Evolutionary conservation across 2,888 invertebrate genomes (phyloP).

Genomic region (Eurytoma adleriae): DNA sequence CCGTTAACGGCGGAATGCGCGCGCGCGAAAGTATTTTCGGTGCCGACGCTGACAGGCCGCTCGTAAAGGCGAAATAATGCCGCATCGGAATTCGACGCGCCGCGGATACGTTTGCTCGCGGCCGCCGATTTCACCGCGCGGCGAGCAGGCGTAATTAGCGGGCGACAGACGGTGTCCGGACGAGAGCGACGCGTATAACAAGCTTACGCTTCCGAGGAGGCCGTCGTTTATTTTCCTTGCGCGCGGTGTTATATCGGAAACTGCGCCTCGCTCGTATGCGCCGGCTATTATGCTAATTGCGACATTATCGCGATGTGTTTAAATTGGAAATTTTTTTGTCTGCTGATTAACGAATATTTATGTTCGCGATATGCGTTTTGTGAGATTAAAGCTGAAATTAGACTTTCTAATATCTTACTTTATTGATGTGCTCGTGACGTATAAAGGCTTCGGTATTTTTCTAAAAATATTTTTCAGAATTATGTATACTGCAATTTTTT

Average conservation of each 20-base stretch:
- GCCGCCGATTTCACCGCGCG: conserved; percentile 23
- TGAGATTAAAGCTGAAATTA: background rate
- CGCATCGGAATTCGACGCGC: conserved; percentile 38
- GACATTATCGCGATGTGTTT: too few species aligned
- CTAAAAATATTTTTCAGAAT: too few species aligned
- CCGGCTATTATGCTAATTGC: too few species aligned
- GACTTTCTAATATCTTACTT: background rate
- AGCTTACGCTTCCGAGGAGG: background rate
- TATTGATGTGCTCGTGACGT: background rate
- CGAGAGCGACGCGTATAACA: too few species aligned
- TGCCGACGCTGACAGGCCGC: conserved; percentile 42
- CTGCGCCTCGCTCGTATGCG: too few species aligned
- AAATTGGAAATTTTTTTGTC: too few species aligned
- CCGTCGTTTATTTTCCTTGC: background rate
- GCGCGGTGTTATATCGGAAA: too few species aligned
- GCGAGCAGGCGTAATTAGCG: conserved; percentile 46
- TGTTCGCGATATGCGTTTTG: too few species aligned
- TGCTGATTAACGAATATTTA: too few species aligned
- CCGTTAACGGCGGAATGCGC: conserved; percentile 43
- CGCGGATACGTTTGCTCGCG: background rate
- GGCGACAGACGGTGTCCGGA: conserved; percentile 25
- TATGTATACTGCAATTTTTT: too few species aligned
- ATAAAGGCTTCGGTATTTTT: too few species aligned
- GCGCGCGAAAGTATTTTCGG: conserved; percentile 34
- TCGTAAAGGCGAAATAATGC: conserved; percentile 48